Evolutionary conservation across 1,140 invertebrate genomes (phyloP), one percentile per base, ranked within the genome.

Genomic region (Sycophaga agraensis): DNA sequence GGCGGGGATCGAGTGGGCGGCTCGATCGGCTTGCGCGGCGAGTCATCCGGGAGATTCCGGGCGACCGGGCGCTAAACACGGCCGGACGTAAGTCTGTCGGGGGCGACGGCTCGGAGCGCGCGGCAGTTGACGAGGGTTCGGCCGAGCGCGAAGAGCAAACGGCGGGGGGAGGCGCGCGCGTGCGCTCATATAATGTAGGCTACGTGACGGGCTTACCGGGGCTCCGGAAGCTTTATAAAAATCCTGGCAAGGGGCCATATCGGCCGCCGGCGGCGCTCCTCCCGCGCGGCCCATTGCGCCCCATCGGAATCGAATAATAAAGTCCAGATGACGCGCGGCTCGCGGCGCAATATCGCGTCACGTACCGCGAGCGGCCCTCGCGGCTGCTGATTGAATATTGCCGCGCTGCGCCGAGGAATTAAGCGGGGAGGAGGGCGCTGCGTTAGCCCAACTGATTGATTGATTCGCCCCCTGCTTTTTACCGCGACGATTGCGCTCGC

Each of bases 41-140:
- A n/a, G n/a, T n/a, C n/a, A n/a, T n/a, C n/a, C n/a, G n/a, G n/a
- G n/a, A n/a, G n/a, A n/a, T n/a, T n/a, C n/a, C n/a, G n/a, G n/a
- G n/a, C n/a, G n/a, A n/a, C n/a, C n/a, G n/a, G n/a, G n/a, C n/a
- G n/a, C n/a, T n/a, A n/a, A n/a, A n/a, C n/a, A n/a, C n/a, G n/a
- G n/a, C n/a, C n/a, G n/a, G n/a, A n/a, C n/a, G n/a, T n/a, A n/a
- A n/a, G n/a, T n/a, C n/a, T n/a, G n/a, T n/a, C n/a, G n/a, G n/a
- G n/a, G n/a, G n/a, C n/a, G n/a, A n/a, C n/a, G n/a, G n/a, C n/a
- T n/a, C n/a, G n/a, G n/a, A n/a, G n/a, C 46, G 21, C 58, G 12
- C 49, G 35, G 53, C 43, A 35, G 59, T 63, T 68, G 68, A 71
- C 68, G 68, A 71, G 66, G 68, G 71, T 71, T 71, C 70, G 69